Evolutionary conservation across 2,888 invertebrate species (phyloP).

Genomic region (Sicus ferrugineus): DNA sequence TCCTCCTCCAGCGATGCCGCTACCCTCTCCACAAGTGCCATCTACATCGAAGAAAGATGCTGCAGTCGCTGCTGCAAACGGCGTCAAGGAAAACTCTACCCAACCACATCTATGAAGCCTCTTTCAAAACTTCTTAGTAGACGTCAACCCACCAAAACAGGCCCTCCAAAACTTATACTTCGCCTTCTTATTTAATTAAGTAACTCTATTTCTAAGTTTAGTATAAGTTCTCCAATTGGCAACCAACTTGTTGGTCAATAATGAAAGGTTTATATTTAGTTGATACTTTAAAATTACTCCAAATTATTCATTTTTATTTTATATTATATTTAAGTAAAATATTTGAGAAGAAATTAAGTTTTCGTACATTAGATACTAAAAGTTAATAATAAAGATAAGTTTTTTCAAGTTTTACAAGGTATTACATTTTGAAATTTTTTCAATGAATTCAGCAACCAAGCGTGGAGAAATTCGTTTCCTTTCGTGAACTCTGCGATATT

Average conservation of each 20-base stretch:
- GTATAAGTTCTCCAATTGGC: background rate
- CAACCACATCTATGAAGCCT: constrained; percentile 25
- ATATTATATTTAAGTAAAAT: no score
- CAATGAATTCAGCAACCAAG: no score
- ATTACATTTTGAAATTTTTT: no score
- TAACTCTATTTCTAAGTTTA: background rate
- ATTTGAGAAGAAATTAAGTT: no score
- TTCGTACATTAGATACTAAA: no score
- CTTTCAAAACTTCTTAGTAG: background rate
- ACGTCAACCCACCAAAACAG: background rate
- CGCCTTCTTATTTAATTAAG: background rate
- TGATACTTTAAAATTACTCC: no score
- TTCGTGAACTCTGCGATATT: no score
- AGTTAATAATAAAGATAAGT: no score
- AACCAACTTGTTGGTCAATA: background rate
- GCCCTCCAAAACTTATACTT: background rate
- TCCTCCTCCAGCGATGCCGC: constrained; percentile 35
- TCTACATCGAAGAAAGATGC: constrained; percentile 15
- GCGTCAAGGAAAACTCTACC: constrained; percentile 30
- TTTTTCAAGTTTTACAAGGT: no score
- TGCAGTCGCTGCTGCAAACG: background rate
- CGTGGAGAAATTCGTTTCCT: no score
- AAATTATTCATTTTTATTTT: background rate
- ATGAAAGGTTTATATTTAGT: no score
- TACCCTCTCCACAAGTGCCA: constrained; percentile 17